These are phyloP conservation scores for Strix occidentalis DNA, from an alignment of 2,797 vertebrate genomes.

Conservation along the genomic window DNA sequence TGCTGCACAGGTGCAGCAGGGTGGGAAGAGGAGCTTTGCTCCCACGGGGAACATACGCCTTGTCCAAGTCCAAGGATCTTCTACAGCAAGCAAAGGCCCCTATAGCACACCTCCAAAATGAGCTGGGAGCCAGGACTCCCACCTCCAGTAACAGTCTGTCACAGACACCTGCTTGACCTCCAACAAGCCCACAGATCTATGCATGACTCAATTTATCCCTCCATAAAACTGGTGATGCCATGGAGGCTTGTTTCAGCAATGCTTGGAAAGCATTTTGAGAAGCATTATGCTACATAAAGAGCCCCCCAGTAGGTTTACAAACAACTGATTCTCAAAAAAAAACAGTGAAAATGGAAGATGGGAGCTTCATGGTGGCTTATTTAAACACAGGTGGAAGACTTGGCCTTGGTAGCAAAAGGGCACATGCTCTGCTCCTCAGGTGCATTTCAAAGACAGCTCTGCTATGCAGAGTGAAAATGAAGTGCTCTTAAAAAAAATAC, in stretches of 20 bases:
- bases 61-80: neutral
- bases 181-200: neutral
- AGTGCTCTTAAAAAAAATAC: neutral
- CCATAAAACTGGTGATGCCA: neutral
- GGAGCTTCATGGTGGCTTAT: neutral
- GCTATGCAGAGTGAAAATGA: neutral
- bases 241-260: rapidly evolving
- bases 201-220: neutral
- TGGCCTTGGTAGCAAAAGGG: neutral
- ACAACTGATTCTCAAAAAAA: neutral
- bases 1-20: rapidly evolving
- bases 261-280: neutral
- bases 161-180: neutral
- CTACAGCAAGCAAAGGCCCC: neutral
- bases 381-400: neutral
- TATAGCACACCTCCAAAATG: neutral
- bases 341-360: neutral
- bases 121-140: neutral
- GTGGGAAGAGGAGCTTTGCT: neutral
- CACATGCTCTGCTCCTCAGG: rapidly evolving
- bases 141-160: too few species aligned
- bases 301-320: neutral
- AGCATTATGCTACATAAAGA: neutral
- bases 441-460: neutral
- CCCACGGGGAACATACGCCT: rapidly evolving